Percentiles rank a stretch among this genome's conserved stretches.
Conservation (phyloP, 2,797 vertebrate genomes). For the Anniella stebbinsi region DNA sequence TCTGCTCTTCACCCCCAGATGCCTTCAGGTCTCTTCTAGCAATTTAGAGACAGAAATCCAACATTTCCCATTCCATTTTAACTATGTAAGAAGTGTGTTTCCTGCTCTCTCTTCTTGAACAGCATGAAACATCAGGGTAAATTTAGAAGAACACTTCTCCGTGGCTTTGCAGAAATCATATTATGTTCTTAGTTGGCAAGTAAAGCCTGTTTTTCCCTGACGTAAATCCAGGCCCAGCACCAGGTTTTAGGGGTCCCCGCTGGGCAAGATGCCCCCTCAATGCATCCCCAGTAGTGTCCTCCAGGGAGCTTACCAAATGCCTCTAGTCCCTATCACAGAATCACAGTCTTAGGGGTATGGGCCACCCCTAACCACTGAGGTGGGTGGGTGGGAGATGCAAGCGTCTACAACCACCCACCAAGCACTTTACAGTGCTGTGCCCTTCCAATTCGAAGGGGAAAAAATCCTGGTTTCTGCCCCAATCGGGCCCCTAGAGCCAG, state of each 20-base stretch:
- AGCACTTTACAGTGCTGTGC: too few species aligned
- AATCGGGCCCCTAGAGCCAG: neutral
- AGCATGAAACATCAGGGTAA: neutral
- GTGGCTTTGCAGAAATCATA: neutral
- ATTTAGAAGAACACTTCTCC: neutral
- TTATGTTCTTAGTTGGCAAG: neutral
- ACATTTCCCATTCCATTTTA: neutral
- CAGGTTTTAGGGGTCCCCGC: too few species aligned
- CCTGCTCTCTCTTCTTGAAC: neutral
- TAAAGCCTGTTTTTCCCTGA: neutral
- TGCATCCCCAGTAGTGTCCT: too few species aligned
- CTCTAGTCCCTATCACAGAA: too few species aligned
- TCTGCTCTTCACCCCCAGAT: neutral
- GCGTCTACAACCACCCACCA: too few species aligned
- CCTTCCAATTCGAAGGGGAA: neutral
- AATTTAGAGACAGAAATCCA: neutral
- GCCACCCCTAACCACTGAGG: too few species aligned
- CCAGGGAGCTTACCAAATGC: too few species aligned
- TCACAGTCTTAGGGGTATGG: too few species aligned
- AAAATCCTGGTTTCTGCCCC: neutral
- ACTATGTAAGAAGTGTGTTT: neutral
- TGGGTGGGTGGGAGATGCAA: too few species aligned
- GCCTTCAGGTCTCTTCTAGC: too few species aligned
- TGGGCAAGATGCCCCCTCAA: too few species aligned
- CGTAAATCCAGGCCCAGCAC: too few species aligned